Base-by-base conservation (phyloP, 2,888 invertebrate genomes). In the Dynastes hyllus region DNA sequence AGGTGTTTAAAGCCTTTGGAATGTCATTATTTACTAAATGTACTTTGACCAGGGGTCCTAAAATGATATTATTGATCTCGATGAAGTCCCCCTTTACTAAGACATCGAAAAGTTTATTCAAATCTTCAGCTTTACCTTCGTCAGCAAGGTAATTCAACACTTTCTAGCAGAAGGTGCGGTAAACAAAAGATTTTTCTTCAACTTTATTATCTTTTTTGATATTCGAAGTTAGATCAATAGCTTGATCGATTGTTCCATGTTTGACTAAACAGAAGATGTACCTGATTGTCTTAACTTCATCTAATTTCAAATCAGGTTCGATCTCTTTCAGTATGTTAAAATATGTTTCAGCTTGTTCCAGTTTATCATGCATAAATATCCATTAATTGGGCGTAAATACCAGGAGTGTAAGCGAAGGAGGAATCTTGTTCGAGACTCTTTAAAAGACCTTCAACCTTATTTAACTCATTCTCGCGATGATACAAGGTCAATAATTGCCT, bases 31-130 rank as follows among this genome's bases (percentile, higher is more conserved):
- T 94, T 1, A 91, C 85, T 2, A 96, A 82, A 85, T 95, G 93
- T 0, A 93, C 94, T 88, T 95, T 96, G 29, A 97, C 91, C 0
- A 93, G 87, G 0, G 95, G 94, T 0, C 95, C 95, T n/a, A 95
- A 87, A 1, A 94, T 84, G 0, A 94, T 90, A 85, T 94, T 95
- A 13, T 91, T 93, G 0, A 93, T 86, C 78, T 92, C 90, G 0
- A 93, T 89, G 83, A 91, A 93, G 66, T 92, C 92, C 77, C 92
- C 90, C 2, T 92, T 89, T 0, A 93, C 86, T 1, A 96, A 86
- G 0, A 90, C 84, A 67, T 93, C 90, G 58, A 95, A 94, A 63
- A 96, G 81, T 82, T 89, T 89, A 73, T 92, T 88, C 79, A 94
- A 90, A 83, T 92, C 91, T 40, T 91, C 91, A 0, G 88, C 89